These are phyloP conservation scores for Zoanthus gigantus DNA, from an alignment of 92 coral and sea anemone species.

Conservation along the genomic window DNA sequence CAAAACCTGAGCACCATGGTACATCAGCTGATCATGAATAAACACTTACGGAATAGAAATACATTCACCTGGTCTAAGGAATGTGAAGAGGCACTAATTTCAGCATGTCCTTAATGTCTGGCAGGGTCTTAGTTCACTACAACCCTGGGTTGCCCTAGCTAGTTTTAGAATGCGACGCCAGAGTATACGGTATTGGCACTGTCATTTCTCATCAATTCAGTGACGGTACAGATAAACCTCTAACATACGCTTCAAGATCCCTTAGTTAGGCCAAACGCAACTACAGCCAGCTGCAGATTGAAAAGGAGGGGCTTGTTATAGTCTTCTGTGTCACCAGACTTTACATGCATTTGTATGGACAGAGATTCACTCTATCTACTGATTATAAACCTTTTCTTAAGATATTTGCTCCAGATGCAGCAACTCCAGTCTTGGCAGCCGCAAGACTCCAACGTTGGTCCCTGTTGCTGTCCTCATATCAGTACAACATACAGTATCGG, in stretches of 20 bases:
- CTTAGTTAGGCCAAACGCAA: slow-evolving; percentile 48
- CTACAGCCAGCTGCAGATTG: slow-evolving; percentile 39
- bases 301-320: slow-evolving; percentile 64
- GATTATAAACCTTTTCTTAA: slow-evolving; percentile 57
- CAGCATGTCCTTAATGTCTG: too few species aligned
- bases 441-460: slow-evolving; percentile 67
- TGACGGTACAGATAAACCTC: slow-evolving; percentile 44
- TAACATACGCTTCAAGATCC: slow-evolving; percentile 59
- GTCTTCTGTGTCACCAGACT: neutral
- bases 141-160: too few species aligned
- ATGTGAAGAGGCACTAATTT: too few species aligned
- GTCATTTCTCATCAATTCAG: slow-evolving; percentile 56
- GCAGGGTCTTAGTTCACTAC: too few species aligned
- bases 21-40: too few species aligned
- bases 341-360: slow-evolving; percentile 55
- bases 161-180: too few species aligned
- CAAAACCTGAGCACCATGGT: too few species aligned
- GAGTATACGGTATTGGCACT: slow-evolving; percentile 4
- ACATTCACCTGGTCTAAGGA: too few species aligned
- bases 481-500: neutral
- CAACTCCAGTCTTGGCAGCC: slow-evolving; percentile 54
- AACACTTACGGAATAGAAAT: too few species aligned
- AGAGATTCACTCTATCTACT: slow-evolving; percentile 38
- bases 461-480: neutral
- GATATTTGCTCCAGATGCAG: slow-evolving; percentile 67